phyloP scores from a whole-genome alignment of 2,888 invertebrate genomes.

The Drosophila melanosoma region DNA sequence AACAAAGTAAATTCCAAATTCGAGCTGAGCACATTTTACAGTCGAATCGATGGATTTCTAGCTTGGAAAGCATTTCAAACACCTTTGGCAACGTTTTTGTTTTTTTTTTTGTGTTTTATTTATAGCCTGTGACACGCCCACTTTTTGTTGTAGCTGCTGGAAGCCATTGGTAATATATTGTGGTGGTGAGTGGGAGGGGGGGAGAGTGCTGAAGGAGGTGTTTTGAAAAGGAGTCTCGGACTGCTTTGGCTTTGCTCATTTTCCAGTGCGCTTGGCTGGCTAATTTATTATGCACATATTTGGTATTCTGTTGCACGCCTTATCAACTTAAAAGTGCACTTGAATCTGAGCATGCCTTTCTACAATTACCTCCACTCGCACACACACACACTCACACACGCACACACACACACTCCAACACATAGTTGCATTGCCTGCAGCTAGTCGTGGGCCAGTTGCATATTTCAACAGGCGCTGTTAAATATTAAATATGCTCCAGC shows the following conservation, averaged over 20 bases:
- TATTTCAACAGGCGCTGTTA: slow-evolving; percentile 48
- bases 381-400: neutral
- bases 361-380: slow-evolving; percentile 9
- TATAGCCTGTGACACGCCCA: slow-evolving; percentile 33
- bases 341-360: slow-evolving; percentile 42
- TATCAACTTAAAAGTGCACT: slow-evolving; percentile 57
- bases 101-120: slow-evolving; percentile 22
- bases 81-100: neutral
- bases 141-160: neutral
- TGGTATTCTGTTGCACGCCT: slow-evolving; percentile 57
- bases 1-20: neutral
- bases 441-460: slow-evolving; percentile 25
- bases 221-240: neutral
- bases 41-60: neutral
- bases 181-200: neutral
- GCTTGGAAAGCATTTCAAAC: neutral
- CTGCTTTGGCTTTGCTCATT: slow-evolving; percentile 4
- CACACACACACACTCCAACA: neutral
- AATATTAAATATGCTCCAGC: slow-evolving; percentile 49
- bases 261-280: slow-evolving; percentile 14
- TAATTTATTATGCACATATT: slow-evolving; percentile 62
- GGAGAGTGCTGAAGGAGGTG: neutral
- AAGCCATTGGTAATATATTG: neutral
- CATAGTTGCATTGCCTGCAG: slow-evolving; percentile 31
- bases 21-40: neutral